Evolutionary conservation across 2,113 vertebrate genomes (phyloP).

Genomic region (Macaca mulatta): DNA sequence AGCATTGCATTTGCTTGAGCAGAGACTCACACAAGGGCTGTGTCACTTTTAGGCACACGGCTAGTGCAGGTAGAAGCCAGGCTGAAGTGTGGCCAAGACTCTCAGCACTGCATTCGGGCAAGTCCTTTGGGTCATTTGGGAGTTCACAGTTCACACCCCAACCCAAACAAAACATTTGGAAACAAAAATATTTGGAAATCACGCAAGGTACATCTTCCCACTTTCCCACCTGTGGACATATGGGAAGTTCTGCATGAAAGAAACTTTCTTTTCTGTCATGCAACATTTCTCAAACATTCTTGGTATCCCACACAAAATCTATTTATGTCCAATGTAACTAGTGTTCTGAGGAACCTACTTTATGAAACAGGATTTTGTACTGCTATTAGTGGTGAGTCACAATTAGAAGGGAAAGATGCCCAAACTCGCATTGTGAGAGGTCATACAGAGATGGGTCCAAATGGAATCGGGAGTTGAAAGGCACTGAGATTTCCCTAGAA

Average conservation of each 20-base stretch:
- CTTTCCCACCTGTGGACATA: not conserved
- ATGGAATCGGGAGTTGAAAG: not conserved
- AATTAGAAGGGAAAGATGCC: not conserved
- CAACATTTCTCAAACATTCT: not conserved
- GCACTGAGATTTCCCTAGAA: not conserved
- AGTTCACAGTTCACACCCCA: not conserved
- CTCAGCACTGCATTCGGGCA: not conserved
- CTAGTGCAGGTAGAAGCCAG: not conserved
- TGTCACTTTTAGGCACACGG: not conserved
- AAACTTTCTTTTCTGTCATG: not conserved
- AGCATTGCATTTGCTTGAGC: not conserved
- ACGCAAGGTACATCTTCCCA: not conserved
- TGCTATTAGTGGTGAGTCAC: not conserved
- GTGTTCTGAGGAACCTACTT: not conserved
- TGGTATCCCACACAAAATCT: not conserved
- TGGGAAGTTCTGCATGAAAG: not conserved
- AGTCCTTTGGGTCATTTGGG: not conserved
- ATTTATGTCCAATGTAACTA: not conserved
- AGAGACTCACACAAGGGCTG: not conserved
- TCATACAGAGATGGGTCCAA: not conserved
- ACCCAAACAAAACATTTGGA: not conserved
- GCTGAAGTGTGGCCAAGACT: not conserved
- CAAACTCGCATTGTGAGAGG: not conserved
- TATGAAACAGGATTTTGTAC: not conserved
- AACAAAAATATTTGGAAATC: not conserved